These are phyloP conservation scores for Cossypha caffra DNA, from an alignment of 2,797 vertebrate genomes.

Conservation along the genomic window DNA sequence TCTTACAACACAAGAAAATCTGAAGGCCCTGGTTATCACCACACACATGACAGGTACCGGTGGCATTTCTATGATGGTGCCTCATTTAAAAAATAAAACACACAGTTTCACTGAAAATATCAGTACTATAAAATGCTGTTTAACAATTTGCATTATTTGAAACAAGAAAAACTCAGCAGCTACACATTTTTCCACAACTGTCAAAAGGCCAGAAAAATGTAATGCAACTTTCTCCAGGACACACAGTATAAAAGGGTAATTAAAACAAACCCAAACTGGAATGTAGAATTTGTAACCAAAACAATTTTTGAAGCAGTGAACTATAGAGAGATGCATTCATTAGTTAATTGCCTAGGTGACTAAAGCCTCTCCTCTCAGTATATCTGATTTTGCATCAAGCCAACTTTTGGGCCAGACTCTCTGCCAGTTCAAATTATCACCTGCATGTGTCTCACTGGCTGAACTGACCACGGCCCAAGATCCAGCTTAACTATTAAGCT, in stretches of 20 bases:
- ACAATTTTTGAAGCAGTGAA: not conserved
- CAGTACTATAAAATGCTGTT: fast-evolving
- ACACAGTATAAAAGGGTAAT: not conserved
- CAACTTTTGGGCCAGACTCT: not conserved
- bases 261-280: not conserved
- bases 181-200: not conserved
- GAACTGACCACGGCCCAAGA: not conserved
- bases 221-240: not conserved
- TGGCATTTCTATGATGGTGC: not conserved
- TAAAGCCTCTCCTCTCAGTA: not conserved
- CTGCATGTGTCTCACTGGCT: fast-evolving
- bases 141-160: not conserved
- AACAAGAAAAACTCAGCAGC: not conserved
- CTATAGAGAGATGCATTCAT: not conserved
- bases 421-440: not conserved
- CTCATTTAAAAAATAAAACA: not conserved
- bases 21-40: fast-evolving
- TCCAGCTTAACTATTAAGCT: not conserved
- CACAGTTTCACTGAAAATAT: not conserved
- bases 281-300: not conserved
- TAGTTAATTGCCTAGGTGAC: not conserved
- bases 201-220: not conserved
- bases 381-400: not conserved
- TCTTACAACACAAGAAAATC: fast-evolving
- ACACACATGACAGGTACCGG: fast-evolving